Percentiles rank a stretch among this genome's conserved stretches.
phyloP scores from a whole-genome alignment of 2,888 invertebrate genomes.

The Drosophila eohydei region DNA sequence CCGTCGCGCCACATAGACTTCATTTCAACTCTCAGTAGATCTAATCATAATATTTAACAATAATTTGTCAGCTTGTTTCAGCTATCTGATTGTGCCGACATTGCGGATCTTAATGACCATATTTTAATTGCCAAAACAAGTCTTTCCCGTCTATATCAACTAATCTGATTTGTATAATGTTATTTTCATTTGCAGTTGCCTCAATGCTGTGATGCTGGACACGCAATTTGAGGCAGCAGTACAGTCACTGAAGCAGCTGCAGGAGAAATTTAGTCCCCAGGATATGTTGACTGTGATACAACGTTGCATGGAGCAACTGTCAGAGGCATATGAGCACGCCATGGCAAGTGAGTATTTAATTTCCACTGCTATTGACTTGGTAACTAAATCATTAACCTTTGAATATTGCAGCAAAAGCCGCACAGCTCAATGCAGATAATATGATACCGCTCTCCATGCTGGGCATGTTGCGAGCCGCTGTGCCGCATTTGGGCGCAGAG shows the following conservation, averaged over 20 bases:
- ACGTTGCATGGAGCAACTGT: constrained; percentile 83
- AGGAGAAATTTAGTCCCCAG: constrained; percentile 84
- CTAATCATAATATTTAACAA: constrained; percentile 5
- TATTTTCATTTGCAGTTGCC: constrained; percentile 57
- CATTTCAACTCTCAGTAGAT: constrained; percentile 1
- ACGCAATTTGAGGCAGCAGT: constrained; percentile 80
- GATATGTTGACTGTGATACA: constrained; percentile 85
- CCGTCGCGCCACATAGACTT: constrained; percentile 8
- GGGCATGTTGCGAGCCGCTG: constrained; percentile 83
- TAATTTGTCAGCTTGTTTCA: constrained; percentile 18
- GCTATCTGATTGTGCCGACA: constrained; percentile 11
- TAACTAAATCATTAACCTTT: too few species aligned
- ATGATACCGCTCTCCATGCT: constrained; percentile 84
- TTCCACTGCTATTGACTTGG: too few species aligned
- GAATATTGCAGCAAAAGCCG: constrained; percentile 67
- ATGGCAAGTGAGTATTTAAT: constrained; percentile 68
- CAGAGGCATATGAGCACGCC: constrained; percentile 81
- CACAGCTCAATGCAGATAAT: constrained; percentile 82
- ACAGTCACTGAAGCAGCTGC: constrained; percentile 81
- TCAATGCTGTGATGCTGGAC: constrained; percentile 75
- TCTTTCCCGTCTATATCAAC: constrained; percentile 11
- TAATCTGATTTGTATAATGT: neutral
- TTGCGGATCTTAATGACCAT: neutral
- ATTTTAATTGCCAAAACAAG: constrained; percentile 23
- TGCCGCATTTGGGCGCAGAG: constrained; percentile 85